Conservation (phyloP, 2,888 invertebrate genomes). For the Polymixis lichenea region DNA sequence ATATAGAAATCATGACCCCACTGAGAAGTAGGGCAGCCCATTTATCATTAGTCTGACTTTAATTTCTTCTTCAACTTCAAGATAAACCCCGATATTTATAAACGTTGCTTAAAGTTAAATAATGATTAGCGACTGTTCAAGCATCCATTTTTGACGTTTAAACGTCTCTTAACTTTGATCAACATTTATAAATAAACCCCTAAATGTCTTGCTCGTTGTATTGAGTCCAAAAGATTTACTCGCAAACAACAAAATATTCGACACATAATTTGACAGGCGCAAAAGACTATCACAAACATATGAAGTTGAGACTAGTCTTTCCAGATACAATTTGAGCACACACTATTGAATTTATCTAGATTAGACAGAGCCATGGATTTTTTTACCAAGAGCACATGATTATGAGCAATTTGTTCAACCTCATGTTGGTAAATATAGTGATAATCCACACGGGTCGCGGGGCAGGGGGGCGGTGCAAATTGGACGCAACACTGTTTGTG, state of each 20-base stretch:
- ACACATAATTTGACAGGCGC: not conserved
- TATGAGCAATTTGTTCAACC: not conserved
- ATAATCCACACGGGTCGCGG: constrained; percentile 35
- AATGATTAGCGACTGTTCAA: no score
- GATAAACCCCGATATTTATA: no score
- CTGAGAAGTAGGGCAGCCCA: no score
- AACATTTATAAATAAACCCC: no score
- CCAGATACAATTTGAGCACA: not conserved
- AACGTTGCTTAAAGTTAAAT: no score
- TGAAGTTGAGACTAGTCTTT: no score
- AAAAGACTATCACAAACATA: not conserved
- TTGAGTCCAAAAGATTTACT: not conserved
- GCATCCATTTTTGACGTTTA: no score
- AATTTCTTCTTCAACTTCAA: not conserved
- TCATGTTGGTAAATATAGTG: constrained; percentile 22
- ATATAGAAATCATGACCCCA: not conserved
- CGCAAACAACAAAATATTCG: not conserved
- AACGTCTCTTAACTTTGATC: not conserved
- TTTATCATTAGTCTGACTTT: not conserved
- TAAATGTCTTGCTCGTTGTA: not conserved
- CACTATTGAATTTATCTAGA: not conserved
- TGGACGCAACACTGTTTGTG: constrained; percentile 61
- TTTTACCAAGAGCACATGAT: not conserved
- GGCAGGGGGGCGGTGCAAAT: constrained; percentile 41
- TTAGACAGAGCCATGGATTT: no score